Evolutionary conservation across 1,140 invertebrate species (phyloP), one percentile per base, ranked within the genome.

Genomic region (Pseudoatta argentina): DNA sequence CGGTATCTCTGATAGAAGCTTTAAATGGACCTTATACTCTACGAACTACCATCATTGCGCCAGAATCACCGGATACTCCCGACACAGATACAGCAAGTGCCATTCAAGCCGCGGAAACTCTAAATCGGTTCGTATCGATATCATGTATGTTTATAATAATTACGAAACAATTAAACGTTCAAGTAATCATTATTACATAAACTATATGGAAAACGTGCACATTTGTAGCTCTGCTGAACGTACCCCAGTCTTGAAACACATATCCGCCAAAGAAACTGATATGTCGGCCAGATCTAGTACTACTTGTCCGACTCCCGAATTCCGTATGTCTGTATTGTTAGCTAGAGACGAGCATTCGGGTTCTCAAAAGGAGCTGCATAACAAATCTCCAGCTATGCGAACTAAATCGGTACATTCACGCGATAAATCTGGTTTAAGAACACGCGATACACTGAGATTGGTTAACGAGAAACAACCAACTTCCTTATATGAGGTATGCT

Each of bases 1-100:
- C 98, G 24, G 97, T 99, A 63, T 98, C 99, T 0, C 95, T 99
- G n/a, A 98, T 99, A 79, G 99, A 99, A 95, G 99, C 99, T 7
- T 95, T 99, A n/a, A 99, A 99, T 96, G 99, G 99, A 0, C 98
- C 98, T 3, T 97, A 96, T 88, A 96, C 96, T 27, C 95, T 96
- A 2, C 96, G 97, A 87, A 94, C 96, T 21, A 94, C 96, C 27
- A 96, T 96, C 7, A 95, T 95, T 72, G 95, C 95, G 71, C 95
- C 95, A 81, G 96, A 96, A 93, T 94, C 95, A 30, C 93, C 95
- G 3, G 95, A 96, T 18, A 94, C 94, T 18, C 94, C 95, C 82
- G 93, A 96, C 91, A 94, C 95, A 44, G 96, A 96, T 79, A 96
- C 96, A 18, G 96, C 96, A 53, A 96, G 95, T 79, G 96, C 96